A percentile compares a stretch with the other conserved stretches of the same genome.
phyloP scores from a whole-genome alignment of 2,888 invertebrate genomes.

The Ormyrus pomaceus region DNA sequence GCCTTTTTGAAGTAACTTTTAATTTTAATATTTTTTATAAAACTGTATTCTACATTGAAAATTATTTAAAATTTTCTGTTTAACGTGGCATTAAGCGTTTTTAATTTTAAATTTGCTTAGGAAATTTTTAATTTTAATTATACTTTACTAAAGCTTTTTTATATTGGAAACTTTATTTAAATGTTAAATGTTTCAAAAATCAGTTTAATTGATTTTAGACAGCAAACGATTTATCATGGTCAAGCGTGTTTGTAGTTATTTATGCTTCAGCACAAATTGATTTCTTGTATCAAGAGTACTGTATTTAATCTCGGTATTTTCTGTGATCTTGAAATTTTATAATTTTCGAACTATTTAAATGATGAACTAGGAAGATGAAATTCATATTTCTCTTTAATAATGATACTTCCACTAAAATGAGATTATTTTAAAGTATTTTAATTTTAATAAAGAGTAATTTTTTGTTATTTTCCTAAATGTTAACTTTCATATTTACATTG shows the following conservation, averaged over 20 bases:
- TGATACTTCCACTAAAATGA: constrained; percentile 59
- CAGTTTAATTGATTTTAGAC: too few relatives aligned
- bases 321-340: constrained; percentile 43
- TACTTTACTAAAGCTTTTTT: too few relatives aligned
- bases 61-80: too few relatives aligned
- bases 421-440: constrained; percentile 62
- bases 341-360: constrained; percentile 10
- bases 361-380: neutral
- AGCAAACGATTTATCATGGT: neutral
- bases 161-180: too few relatives aligned
- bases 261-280: constrained; percentile 42
- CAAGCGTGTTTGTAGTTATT: neutral
- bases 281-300: constrained; percentile 27
- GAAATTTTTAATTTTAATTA: too few relatives aligned
- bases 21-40: constrained; percentile 31
- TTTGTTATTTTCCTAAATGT: constrained; percentile 17
- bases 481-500: constrained; percentile 11
- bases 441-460: constrained; percentile 45
- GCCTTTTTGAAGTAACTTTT: constrained; percentile 21
- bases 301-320: constrained; percentile 35
- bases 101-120: too few relatives aligned
- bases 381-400: constrained; percentile 32
- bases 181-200: too few relatives aligned
- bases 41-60: neutral
- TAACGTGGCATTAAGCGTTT: too few relatives aligned